These are phyloP conservation scores for Mormoops blainvillei DNA, from an alignment of 2,113 vertebrate species.

Conservation along the genomic window DNA sequence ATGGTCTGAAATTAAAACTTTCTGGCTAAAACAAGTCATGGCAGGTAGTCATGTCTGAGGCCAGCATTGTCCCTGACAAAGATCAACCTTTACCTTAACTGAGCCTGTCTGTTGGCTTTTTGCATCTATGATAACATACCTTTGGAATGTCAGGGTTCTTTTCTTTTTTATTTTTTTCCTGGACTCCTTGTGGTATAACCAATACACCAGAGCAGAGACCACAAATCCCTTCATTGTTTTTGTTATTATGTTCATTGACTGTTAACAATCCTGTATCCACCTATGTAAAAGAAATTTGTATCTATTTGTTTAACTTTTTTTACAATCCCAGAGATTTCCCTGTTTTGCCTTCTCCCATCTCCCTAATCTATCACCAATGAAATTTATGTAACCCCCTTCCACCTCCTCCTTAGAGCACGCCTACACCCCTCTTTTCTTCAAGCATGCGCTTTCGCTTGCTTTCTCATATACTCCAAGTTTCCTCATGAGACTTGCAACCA, in stretches of 20 bases:
- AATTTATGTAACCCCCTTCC: not conserved
- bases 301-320: not conserved
- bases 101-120: not conserved
- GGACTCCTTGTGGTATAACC: not conserved
- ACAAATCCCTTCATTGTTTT: not conserved
- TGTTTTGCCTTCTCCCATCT: not conserved
- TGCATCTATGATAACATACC: not conserved
- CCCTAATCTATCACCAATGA: not conserved
- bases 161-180: not conserved
- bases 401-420: not conserved
- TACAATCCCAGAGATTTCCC: not conserved
- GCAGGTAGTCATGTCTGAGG: not conserved
- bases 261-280: not conserved
- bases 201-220: not conserved
- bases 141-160: not conserved
- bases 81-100: not conserved
- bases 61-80: not conserved
- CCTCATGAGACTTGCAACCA: not conserved
- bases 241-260: not conserved
- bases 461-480: not conserved
- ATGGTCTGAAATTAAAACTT: not conserved
- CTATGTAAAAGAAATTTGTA: not conserved
- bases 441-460: not conserved
- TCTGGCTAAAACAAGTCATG: not conserved
- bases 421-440: not conserved